Percentiles rank a stretch among this genome's conserved stretches.
Conservation (phyloP, 2,888 invertebrate species). For the Oscheius sp. region DNA sequence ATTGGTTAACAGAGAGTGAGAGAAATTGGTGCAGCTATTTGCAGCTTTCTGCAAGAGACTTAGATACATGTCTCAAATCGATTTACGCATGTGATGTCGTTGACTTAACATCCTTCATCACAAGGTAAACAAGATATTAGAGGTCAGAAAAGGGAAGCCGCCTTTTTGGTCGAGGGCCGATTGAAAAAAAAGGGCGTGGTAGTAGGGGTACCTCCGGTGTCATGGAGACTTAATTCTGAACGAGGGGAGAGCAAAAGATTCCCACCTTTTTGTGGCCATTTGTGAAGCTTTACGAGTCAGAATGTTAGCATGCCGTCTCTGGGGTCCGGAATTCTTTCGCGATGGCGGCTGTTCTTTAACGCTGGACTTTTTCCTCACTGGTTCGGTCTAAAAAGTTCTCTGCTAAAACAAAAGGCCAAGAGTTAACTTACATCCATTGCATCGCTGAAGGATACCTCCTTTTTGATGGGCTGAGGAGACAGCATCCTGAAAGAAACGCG, state of each 20-base stretch:
- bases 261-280: slow-evolving; percentile 50
- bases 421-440: slow-evolving; percentile 17
- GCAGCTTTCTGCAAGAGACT: no score
- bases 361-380: slow-evolving; percentile 27
- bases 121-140: slow-evolving; percentile 15
- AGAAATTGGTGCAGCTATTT: no score
- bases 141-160: background rate
- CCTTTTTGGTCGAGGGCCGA: no score
- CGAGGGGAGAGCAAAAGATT: background rate
- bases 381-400: slow-evolving; percentile 5
- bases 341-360: background rate
- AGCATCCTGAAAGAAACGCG: slow-evolving; percentile 19
- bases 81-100: slow-evolving; percentile 8
- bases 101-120: slow-evolving; percentile 11
- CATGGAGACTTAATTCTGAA: no score
- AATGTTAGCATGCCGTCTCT: slow-evolving; percentile 39
- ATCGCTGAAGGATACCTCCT: slow-evolving; percentile 2
- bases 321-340: slow-evolving; percentile 12
- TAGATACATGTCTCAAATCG: no score
- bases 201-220: no score
- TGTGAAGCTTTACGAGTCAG: slow-evolving; percentile 47
- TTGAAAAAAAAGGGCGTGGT: no score
- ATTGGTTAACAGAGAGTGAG: no score
- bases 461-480: slow-evolving; percentile 23
- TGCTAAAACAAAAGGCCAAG: background rate